Evolutionary conservation across 2,113 vertebrate genomes (phyloP).

Genomic region (Lucifuga dentata): DNA sequence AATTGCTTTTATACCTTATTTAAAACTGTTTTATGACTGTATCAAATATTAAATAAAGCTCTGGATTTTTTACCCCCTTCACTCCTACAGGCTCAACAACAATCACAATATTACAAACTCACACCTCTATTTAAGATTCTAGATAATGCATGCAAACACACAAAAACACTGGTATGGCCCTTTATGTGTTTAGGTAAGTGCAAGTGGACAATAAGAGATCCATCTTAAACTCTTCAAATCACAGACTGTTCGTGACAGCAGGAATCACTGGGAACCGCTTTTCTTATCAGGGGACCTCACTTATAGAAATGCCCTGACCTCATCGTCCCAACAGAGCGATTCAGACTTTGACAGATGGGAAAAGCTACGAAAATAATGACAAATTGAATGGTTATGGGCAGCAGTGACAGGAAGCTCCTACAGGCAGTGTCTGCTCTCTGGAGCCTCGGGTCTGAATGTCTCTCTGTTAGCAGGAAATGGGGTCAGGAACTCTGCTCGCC

Average conservation of each 20-base stretch:
- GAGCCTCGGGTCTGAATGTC: constrained; percentile 47
- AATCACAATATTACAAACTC: no score
- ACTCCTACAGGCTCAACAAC: no score
- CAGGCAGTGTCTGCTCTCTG: constrained; percentile 59
- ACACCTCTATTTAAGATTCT: no score
- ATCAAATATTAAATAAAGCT: no score
- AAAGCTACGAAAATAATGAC: constrained; percentile 39
- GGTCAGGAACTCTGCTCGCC: constrained; percentile 68
- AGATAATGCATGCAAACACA: no score
- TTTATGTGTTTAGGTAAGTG: no score
- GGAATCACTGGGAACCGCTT: not conserved
- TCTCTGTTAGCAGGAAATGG: constrained; percentile 68
- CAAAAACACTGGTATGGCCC: no score
- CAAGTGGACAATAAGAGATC: not conserved
- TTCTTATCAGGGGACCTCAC: constrained; percentile 9
- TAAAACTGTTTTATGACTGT: no score
- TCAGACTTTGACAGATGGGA: constrained; percentile 20
- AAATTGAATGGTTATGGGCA: constrained; percentile 43
- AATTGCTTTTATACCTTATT: not conserved
- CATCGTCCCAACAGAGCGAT: constrained; percentile 26
- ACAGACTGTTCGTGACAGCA: constrained; percentile 10
- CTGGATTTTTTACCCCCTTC: no score
- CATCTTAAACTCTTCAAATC: no score
- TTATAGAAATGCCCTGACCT: constrained; percentile 36
- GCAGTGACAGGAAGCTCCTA: constrained; percentile 59